Evolutionary conservation across 1,140 invertebrate species (phyloP).

Genomic region (Sitophilus oryzae): DNA sequence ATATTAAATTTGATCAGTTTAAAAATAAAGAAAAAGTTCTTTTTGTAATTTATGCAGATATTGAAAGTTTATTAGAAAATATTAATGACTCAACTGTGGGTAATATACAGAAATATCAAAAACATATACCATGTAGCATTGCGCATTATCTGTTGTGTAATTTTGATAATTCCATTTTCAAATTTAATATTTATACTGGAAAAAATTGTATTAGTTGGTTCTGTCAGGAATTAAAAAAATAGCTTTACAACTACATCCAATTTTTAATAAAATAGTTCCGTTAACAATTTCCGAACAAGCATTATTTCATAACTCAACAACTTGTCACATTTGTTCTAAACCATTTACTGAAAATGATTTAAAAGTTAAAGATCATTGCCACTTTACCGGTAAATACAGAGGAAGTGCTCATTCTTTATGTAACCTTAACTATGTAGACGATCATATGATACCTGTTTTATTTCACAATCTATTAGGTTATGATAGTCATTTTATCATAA

Average conservation of each 20-base stretch:
- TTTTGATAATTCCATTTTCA: constrained; percentile 36
- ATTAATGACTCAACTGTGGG: too few relatives aligned
- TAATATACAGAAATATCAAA: too few relatives aligned
- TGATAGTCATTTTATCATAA: constrained; percentile 24
- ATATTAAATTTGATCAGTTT: neutral
- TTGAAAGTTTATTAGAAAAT: too few relatives aligned
- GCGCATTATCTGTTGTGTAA: constrained; percentile 11
- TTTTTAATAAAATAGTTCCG: constrained; percentile 22
- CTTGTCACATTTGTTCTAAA: constrained; percentile 35
- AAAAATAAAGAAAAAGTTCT: constrained; percentile 20
- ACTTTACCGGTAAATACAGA: too few relatives aligned
- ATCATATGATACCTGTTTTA: constrained; percentile 22
- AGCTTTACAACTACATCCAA: constrained; percentile 19
- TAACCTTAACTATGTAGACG: constrained; percentile 38
- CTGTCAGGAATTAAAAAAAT: constrained; percentile 19
- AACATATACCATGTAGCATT: constrained; percentile 35
- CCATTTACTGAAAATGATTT: too few relatives aligned
- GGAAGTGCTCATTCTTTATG: constrained; percentile 37
- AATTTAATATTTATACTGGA: constrained; percentile 30
- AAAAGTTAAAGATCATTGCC: too few relatives aligned
- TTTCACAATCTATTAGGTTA: constrained; percentile 26
- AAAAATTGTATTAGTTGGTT: too few relatives aligned
- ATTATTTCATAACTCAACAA: constrained; percentile 4
- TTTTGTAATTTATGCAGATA: too few relatives aligned
- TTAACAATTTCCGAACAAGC: constrained; percentile 13